Evolutionary conservation across 2,888 invertebrate species (phyloP).

Genomic region (Ischnus inquisitorius): DNA sequence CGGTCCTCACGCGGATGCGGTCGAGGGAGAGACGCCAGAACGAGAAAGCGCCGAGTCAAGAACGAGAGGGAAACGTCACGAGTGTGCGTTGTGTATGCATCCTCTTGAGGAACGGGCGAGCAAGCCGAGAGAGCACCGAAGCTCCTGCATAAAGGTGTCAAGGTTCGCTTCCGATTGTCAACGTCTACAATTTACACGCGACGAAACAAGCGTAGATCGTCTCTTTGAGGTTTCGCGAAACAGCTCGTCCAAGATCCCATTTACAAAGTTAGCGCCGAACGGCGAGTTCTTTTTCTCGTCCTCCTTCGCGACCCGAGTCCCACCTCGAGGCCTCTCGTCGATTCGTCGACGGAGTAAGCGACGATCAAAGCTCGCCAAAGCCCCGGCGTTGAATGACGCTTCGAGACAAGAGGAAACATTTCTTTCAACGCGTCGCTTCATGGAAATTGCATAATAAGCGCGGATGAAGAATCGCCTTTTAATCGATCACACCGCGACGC

Average conservation of each 20-base stretch:
- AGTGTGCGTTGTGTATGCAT: conserved; percentile 44
- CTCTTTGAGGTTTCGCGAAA: conserved; percentile 49
- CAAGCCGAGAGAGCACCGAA: conserved; percentile 21
- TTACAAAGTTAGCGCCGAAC: conserved; percentile 22
- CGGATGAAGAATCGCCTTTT: not conserved
- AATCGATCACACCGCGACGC: not conserved
- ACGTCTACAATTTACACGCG: conserved; percentile 74
- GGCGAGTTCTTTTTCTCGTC: conserved; percentile 15
- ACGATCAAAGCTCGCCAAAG: conserved; percentile 8
- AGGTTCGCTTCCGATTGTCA: conserved; percentile 81
- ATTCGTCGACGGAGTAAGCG: conserved; percentile 20
- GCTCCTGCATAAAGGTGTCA: conserved; percentile 76
- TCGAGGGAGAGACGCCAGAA: conserved; percentile 74
- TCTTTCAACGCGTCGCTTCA: not conserved
- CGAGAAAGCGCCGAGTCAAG: conserved; percentile 74
- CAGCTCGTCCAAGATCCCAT: not conserved
- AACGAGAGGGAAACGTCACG: conserved; percentile 59
- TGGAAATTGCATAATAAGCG: too few relatives aligned
- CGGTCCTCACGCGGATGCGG: conserved; percentile 71
- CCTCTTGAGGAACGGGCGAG: conserved; percentile 50
- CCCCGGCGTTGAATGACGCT: conserved; percentile 1
- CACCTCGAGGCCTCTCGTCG: conserved; percentile 13
- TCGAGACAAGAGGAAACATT: not conserved
- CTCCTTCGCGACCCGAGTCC: conserved; percentile 26
- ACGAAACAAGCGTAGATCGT: conserved; percentile 65